These are phyloP conservation scores for Aurelia sp. DNA, from an alignment of 30 jellyfish, hydroid and myxozoan species.

Conservation along the genomic window DNA sequence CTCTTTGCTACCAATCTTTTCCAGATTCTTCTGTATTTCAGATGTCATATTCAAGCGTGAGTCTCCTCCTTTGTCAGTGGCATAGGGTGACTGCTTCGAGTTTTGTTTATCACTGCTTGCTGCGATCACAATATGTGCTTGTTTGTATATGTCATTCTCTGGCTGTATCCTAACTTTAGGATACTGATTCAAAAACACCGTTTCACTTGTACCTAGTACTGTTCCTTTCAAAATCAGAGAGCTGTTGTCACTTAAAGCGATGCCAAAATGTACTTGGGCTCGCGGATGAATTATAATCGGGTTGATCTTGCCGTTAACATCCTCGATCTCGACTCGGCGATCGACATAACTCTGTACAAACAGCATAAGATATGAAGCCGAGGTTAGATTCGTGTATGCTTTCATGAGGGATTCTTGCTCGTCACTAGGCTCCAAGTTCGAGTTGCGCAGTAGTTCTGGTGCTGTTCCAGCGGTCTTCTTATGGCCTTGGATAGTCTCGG, in stretches of 20 bases:
- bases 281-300: conserved; percentile 82
- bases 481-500: conserved; percentile 32
- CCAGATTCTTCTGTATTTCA: conserved; percentile 29
- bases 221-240: conserved; percentile 68
- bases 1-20: not conserved
- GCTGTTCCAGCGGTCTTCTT: conserved; percentile 66
- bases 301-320: conserved; percentile 63
- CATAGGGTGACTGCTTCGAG: conserved; percentile 29
- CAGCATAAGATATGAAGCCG: conserved; percentile 72
- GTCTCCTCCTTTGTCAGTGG: conserved; percentile 47
- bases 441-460: conserved; percentile 33
- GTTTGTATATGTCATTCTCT: conserved; percentile 70
- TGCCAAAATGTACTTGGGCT: conserved; percentile 74
- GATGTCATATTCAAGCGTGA: conserved; percentile 23
- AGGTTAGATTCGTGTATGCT: conserved; percentile 57
- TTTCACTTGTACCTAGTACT: conserved; percentile 63
- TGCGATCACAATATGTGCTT: conserved; percentile 68
- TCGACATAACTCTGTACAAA: conserved; percentile 71
- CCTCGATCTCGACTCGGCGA: conserved; percentile 83
- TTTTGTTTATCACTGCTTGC: conserved; percentile 30
- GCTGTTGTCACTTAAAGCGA: conserved; percentile 70
- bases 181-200: conserved; percentile 62
- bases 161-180: conserved; percentile 66
- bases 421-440: conserved; percentile 51
- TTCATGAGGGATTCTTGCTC: conserved; percentile 50